phyloP scores from a whole-genome alignment of 2,797 vertebrate species.

The Phalanger gymnotis region DNA sequence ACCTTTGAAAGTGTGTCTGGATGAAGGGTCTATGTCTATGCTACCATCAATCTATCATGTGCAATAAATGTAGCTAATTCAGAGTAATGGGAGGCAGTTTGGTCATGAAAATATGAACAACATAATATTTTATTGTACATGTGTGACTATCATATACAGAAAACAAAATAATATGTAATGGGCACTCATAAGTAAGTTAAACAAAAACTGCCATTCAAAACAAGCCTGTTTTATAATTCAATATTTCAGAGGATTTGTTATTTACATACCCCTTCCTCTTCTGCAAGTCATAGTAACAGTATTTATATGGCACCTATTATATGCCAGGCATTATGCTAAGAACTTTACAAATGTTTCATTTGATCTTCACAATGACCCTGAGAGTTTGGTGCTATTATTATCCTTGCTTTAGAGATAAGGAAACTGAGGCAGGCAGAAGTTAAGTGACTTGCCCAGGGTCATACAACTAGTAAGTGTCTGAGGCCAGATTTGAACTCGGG shows the following conservation, averaged over 20 bases:
- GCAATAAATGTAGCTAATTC: background rate
- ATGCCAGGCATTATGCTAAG: background rate
- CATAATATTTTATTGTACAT: background rate
- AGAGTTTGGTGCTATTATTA: background rate
- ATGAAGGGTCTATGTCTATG: background rate
- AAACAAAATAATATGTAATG: background rate
- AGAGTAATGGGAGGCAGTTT: background rate
- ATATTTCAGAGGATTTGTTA: background rate
- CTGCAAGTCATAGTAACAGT: background rate
- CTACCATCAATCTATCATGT: background rate
- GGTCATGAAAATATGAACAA: background rate
- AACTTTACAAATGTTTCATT: background rate
- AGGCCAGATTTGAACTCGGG: no score
- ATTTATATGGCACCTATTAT: background rate
- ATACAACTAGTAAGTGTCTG: background rate
- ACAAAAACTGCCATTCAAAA: background rate
- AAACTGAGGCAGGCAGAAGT: no score
- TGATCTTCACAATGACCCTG: background rate
- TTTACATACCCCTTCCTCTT: background rate
- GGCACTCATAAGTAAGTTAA: background rate
- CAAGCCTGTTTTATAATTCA: background rate
- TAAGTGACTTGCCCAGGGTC: background rate
- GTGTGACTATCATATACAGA: background rate
- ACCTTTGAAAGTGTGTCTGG: background rate
- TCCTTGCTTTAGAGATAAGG: background rate